phyloP scores from a whole-genome alignment of 2,797 vertebrate species.

The Parotocinclus haroldoi region DNA sequence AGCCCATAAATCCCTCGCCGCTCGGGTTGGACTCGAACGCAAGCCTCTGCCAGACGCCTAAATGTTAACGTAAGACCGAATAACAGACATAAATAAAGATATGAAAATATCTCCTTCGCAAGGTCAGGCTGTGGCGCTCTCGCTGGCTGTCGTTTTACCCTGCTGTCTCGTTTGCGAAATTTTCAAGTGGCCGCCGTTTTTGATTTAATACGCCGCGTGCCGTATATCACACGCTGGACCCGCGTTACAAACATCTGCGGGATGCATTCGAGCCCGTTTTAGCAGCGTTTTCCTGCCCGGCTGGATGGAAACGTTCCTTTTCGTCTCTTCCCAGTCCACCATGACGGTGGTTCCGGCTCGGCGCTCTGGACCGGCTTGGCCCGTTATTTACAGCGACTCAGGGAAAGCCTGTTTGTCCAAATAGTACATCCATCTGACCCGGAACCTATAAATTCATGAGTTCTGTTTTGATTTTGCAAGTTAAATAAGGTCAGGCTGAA shows the following conservation, averaged over 20 bases:
- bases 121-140: not conserved
- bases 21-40: not conserved
- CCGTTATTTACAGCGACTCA: slow-evolving; percentile 68
- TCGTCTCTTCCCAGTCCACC: slow-evolving; percentile 53
- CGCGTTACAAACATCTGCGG: slow-evolving; percentile 48
- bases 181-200: slow-evolving; percentile 23
- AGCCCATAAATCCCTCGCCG: not conserved
- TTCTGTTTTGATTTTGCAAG: slow-evolving; percentile 57
- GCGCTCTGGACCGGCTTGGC: slow-evolving; percentile 34
- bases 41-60: not conserved
- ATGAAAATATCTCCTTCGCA: not conserved
- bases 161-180: not conserved
- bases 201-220: slow-evolving; percentile 27
- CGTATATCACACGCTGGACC: slow-evolving; percentile 35
- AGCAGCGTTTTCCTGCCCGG: slow-evolving; percentile 17
- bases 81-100: not conserved
- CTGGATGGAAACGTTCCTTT: slow-evolving; percentile 35
- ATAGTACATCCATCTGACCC: slow-evolving; percentile 65
- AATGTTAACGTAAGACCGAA: not conserved
- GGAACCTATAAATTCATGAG: slow-evolving; percentile 65
- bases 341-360: slow-evolving; percentile 48
- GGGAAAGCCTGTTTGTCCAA: slow-evolving; percentile 67
- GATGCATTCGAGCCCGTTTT: slow-evolving; percentile 16
- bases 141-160: not conserved
- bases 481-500: slow-evolving; percentile 44